Conservation (phyloP, 2,113 vertebrate genomes). For the Speoplatyrhinus poulsoni region DNA sequence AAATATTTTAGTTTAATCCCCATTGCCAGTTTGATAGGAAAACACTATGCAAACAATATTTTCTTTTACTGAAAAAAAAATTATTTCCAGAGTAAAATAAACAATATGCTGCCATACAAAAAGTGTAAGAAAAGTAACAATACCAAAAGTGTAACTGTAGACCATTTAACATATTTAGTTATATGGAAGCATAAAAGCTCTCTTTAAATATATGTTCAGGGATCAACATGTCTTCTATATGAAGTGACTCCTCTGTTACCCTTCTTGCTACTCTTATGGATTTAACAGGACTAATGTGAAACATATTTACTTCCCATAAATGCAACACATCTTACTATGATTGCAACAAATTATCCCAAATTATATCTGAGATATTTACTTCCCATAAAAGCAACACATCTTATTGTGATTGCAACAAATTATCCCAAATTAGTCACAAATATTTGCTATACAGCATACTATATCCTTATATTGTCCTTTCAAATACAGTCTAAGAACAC, state of each 20-base stretch:
- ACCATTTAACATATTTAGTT: slow-evolving; percentile 44
- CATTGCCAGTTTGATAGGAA: background rate
- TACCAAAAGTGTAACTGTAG: slow-evolving; percentile 53
- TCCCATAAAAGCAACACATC: slow-evolving; percentile 16
- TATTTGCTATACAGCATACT: too few species aligned
- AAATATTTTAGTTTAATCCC: too few species aligned
- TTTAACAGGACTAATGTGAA: slow-evolving; percentile 28
- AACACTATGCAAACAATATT: background rate
- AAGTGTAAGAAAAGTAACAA: slow-evolving; percentile 75
- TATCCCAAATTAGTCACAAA: slow-evolving; percentile 23
- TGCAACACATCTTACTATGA: slow-evolving; percentile 11
- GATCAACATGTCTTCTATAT: slow-evolving; percentile 23
- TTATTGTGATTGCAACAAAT: slow-evolving; percentile 14
- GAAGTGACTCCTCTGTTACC: slow-evolving; percentile 13
- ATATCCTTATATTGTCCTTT: background rate
- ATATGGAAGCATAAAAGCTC: slow-evolving; percentile 25
- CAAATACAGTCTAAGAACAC: slow-evolving; percentile 46
- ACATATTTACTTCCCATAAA: background rate
- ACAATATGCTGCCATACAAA: slow-evolving; percentile 77
- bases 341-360: slow-evolving; percentile 33
- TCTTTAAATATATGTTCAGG: slow-evolving; percentile 32
- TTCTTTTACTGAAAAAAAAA: slow-evolving; percentile 76
- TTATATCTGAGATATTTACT: slow-evolving; percentile 38
- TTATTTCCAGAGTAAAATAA: slow-evolving; percentile 82
- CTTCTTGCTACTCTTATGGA: slow-evolving; percentile 27